These are phyloP conservation scores for Geotrupes spiniger DNA, from an alignment of 2,888 invertebrate species.

Conservation along the genomic window DNA sequence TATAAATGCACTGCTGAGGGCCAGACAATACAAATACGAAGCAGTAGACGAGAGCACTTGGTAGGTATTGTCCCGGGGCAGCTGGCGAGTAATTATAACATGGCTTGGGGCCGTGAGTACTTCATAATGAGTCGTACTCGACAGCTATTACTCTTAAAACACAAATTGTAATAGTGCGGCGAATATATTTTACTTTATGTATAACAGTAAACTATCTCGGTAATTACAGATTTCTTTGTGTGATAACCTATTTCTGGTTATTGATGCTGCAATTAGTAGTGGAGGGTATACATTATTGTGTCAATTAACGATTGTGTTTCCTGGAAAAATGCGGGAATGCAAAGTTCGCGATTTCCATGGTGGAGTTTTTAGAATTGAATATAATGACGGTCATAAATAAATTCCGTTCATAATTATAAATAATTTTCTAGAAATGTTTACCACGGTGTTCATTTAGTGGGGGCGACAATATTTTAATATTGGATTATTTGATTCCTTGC, in stretches of 20 bases:
- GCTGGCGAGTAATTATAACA: slow-evolving; percentile 46
- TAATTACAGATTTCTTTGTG: neutral
- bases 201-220: slow-evolving; percentile 5
- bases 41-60: slow-evolving; percentile 36
- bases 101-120: slow-evolving; percentile 28
- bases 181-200: slow-evolving; percentile 24
- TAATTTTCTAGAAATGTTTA: too few species aligned
- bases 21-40: slow-evolving; percentile 34
- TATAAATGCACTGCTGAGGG: slow-evolving; percentile 38
- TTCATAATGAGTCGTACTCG: slow-evolving; percentile 31
- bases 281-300: neutral
- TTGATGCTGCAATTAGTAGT: too few species aligned
- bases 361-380: too few species aligned
- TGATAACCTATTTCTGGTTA: neutral
- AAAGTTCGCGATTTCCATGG: too few species aligned
- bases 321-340: too few species aligned
- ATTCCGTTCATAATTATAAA: too few species aligned
- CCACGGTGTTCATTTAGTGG: too few species aligned
- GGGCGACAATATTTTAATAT: too few species aligned
- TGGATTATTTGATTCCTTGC: too few species aligned
- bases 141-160: slow-evolving; percentile 30
- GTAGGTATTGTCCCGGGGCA: slow-evolving; percentile 43
- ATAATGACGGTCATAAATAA: too few species aligned
- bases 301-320: slow-evolving; percentile 4
- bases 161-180: slow-evolving; percentile 23